phyloP scores from a whole-genome alignment of 2,888 invertebrate genomes.

The Sycophila texana region DNA sequence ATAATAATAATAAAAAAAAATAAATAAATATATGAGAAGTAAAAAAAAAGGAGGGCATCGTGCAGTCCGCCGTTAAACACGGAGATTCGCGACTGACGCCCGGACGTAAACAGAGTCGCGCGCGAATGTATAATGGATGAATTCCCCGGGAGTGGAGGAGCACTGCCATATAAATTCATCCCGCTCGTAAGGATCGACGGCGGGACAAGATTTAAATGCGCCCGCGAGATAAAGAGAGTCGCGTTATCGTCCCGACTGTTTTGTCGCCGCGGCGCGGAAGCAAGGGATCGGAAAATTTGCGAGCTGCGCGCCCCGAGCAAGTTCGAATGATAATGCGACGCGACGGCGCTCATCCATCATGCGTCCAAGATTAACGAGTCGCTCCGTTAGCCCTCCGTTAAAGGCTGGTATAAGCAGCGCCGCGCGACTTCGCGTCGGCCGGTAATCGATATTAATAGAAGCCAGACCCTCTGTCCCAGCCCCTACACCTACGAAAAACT shows the following conservation, averaged over 20 bases:
- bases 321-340: neutral
- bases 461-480: neutral
- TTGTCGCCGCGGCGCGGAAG: neutral
- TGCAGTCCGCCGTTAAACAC: neutral
- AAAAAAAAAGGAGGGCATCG: neutral
- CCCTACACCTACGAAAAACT: too few species aligned
- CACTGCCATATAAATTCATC: neutral
- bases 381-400: neutral
- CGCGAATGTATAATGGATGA: neutral
- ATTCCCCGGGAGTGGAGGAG: neutral
- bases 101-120: neutral
- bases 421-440: neutral
- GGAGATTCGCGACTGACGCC: neutral
- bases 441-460: constrained; percentile 16
- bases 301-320: neutral
- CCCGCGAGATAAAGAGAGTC: neutral
- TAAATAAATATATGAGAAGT: too few species aligned
- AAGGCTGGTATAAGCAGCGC: neutral
- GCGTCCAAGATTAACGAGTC: constrained; percentile 7
- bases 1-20: neutral
- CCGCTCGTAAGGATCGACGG: too few species aligned
- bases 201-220: neutral
- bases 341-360: constrained; percentile 10
- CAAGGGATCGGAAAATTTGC: neutral
- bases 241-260: neutral